Evolutionary conservation across 2,113 vertebrate genomes (phyloP), one percentile per base, ranked within the genome.

Genomic region (Uropsilus gracilis): DNA sequence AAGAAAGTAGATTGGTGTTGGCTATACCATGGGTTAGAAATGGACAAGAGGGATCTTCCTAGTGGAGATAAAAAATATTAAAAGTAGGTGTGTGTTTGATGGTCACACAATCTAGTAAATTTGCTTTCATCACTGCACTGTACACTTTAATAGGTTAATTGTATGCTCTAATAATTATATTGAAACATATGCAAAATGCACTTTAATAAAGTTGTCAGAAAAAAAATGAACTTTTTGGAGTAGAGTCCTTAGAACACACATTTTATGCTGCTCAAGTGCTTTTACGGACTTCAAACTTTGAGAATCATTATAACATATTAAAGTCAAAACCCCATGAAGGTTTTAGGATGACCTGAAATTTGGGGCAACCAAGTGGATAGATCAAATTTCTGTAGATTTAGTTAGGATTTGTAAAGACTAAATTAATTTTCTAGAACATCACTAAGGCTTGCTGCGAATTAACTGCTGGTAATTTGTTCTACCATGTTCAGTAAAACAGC

Each of bases 401-500:
- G 91, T 91, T 91, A 88, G 68, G 80, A 57, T 73, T 28, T 91
- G 20, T 94, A 90, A 85, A 95, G 68, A 91, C 50, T 59, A 78
- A 83, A 71, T 80, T 46, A 50, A 84, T 94, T 87, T 93, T 90
- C 34, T 66, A 59, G 39, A 77, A n/a, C 69, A 50, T 85, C 68
- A 30, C 91, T 86, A 75, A 87, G 32, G 12, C 75, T 59, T 69
- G 50, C 89, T 86, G 42, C 75, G 55, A 95, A 91, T 96, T 89
- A 82, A 75, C 93, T 68, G 17, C 30, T 28, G 39, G 57, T 91
- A 83, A 92, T 93, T 91, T 93, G 81, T 89, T 94, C 95, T 78
- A 73, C 76, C 78, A 26, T 26, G n/a, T 57, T 87, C 44, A 53
- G 71, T 88, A n/a, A n/a, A n/a, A n/a, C n/a, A n/a, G n/a, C n/a